phyloP scores from a whole-genome alignment of 2,797 vertebrate genomes.

The Sparidentex hasta region DNA sequence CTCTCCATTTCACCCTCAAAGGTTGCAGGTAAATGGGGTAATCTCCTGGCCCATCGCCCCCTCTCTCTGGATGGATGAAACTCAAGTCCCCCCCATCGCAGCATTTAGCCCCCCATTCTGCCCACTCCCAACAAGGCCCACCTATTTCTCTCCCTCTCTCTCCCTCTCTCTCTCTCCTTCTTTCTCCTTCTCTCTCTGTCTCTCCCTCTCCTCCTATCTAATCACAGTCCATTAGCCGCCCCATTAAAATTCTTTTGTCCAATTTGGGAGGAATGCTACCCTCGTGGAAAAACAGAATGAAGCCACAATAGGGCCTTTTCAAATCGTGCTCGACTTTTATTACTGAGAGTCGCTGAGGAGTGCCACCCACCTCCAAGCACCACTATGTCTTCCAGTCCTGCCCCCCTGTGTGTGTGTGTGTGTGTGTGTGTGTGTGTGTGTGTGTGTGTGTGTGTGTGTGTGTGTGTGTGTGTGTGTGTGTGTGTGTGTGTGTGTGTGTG shows the following conservation, averaged over 20 bases:
- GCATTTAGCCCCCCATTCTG: slow-evolving; percentile 62
- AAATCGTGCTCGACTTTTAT: slow-evolving; percentile 82
- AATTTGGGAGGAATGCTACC: slow-evolving; percentile 88
- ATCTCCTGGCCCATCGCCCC: slow-evolving; percentile 78
- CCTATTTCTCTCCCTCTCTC: slow-evolving; percentile 56
- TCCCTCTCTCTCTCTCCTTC: slow-evolving; percentile 31
- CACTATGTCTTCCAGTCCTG: slow-evolving; percentile 53
- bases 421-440: slow-evolving; percentile 27
- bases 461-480: slow-evolving; percentile 31
- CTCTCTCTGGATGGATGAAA: slow-evolving; percentile 77
- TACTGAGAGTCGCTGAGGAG: slow-evolving; percentile 79
- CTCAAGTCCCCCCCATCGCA: slow-evolving; percentile 59
- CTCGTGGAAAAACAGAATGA: slow-evolving; percentile 82
- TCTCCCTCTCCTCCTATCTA: slow-evolving; percentile 79
- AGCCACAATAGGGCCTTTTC: slow-evolving; percentile 84
- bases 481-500: slow-evolving; percentile 29
- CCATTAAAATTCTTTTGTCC: slow-evolving; percentile 90
- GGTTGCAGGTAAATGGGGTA: slow-evolving; percentile 82
- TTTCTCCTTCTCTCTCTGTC: slow-evolving; percentile 25
- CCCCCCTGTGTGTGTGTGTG: slow-evolving; percentile 25
- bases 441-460: slow-evolving; percentile 31
- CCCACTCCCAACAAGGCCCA: slow-evolving; percentile 61
- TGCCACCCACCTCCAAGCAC: slow-evolving; percentile 77
- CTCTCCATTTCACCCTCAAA: slow-evolving; percentile 76
- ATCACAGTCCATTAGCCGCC: slow-evolving; percentile 86